Base-by-base conservation (phyloP, 2,113 vertebrate genomes). In the Gobio gobio region DNA sequence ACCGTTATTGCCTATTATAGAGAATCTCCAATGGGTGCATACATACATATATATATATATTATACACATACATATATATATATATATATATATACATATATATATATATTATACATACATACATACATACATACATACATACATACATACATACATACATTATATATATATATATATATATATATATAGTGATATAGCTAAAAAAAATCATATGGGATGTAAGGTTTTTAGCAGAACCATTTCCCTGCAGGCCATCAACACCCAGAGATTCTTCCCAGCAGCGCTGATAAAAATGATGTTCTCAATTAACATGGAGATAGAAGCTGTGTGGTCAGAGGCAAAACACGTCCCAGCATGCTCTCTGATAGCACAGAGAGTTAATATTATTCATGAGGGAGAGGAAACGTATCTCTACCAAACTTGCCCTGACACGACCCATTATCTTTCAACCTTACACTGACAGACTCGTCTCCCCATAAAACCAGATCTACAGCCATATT, bases 331-430 rank as follows among this genome's bases (percentile, higher is more conserved):
- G 33, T 24, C 49, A 83, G 82, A 61, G 29, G 10, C 13, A 78
- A 76, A 58, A 63, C 77, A 84, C 20, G 82, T 63, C 83, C 47
- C 66, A 84, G 83, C 82, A 86, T 82, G 85, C 45, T 86, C 47
- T 56, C 75, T 68, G 74, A 84, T 72, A 70, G 58, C 63, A 78
- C 77, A 63, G 10, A 40, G 10, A 80, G 61, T 43, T 88, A 86
- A 88, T 78, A 79, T 82, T 88, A 84, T 88, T 88, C 85, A 86
- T 88, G 63, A 73, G 78, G 73, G 63, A 86, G 29, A 81, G 13
- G 24, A 81, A 88, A 61, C 14, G n/a, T n/a, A 85, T 84, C 72
- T 73, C 26, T 82, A 26, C 54, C 78, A 20, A 76, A 84, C 87
- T 49, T 85, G 85, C 70, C 73, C 74, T 82, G 82, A 66, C 85